A percentile compares a stretch with the other conserved stretches of the same genome.
phyloP scores from a whole-genome alignment of 1,140 invertebrate genomes.

The Popillia japonica region DNA sequence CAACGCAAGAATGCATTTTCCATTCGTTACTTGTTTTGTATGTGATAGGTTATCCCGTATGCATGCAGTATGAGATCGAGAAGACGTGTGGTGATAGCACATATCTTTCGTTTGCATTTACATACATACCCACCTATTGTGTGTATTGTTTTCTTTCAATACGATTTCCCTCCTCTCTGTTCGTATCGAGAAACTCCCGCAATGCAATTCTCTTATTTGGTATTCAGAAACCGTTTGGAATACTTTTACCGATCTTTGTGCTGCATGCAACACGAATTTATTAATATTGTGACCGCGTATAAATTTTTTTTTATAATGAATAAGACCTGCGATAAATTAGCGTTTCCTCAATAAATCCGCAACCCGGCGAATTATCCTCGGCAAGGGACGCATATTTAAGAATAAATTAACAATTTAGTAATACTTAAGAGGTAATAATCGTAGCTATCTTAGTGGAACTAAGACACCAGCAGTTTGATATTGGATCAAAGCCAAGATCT shows the following conservation, averaged over 20 bases:
- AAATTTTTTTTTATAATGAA: background rate
- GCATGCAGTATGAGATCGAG: slow-evolving; percentile 49
- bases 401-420: slow-evolving; percentile 19
- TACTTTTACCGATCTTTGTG: slow-evolving; percentile 4
- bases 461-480: background rate
- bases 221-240: slow-evolving; percentile 3
- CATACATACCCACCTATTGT: background rate
- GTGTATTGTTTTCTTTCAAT: slow-evolving; percentile 4
- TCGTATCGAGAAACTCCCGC: slow-evolving; percentile 25
- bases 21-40: slow-evolving; percentile 47
- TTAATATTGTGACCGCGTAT: background rate
- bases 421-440: slow-evolving; percentile 23
- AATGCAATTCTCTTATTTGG: background rate
- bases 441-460: slow-evolving; percentile 11
- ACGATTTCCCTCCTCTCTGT: background rate
- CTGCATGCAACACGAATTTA: background rate
- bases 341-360: too few relatives aligned
- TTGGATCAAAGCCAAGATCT: slow-evolving; percentile 14
- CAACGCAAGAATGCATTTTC: slow-evolving; percentile 43
- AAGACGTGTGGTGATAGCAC: background rate
- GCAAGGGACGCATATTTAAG: too few relatives aligned
- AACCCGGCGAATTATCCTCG: too few relatives aligned
- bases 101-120: background rate
- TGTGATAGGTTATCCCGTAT: slow-evolving; percentile 46
- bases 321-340: too few relatives aligned